Conservation (phyloP, 2,888 invertebrate species). For the Patella pellucida region DNA sequence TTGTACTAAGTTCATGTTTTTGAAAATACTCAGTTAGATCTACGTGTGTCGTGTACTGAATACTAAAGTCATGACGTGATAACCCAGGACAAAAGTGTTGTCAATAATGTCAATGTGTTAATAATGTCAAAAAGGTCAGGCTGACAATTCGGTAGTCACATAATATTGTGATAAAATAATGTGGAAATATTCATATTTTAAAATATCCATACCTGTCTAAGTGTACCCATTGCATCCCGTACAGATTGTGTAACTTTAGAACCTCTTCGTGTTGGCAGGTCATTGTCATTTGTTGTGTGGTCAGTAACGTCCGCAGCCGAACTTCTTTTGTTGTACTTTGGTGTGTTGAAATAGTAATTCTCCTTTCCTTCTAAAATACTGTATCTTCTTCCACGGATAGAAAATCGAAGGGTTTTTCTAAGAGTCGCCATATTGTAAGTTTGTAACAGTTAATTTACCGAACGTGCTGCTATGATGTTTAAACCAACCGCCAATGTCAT, state of each 20-base stretch:
- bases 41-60: too few relatives aligned
- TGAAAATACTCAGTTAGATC: too few relatives aligned
- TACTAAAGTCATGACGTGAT: too few relatives aligned
- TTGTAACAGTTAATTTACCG: not conserved
- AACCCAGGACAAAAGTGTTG: too few relatives aligned
- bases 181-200: too few relatives aligned
- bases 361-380: conserved; percentile 50
- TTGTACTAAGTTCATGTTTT: too few relatives aligned
- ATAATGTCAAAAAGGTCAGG: too few relatives aligned
- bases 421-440: conserved; percentile 31
- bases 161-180: too few relatives aligned
- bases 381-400: conserved; percentile 48
- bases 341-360: conserved; percentile 47
- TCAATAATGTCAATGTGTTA: too few relatives aligned
- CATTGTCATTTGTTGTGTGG: not conserved
- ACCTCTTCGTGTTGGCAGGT: conserved; percentile 33
- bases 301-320: conserved; percentile 2
- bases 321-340: conserved; percentile 30
- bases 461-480: not conserved
- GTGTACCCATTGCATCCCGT: conserved; percentile 57
- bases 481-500: conserved; percentile 3
- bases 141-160: too few relatives aligned
- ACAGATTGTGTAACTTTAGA: conserved; percentile 54
- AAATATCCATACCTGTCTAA: conserved; percentile 50
- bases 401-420: conserved; percentile 43